Percentiles rank a stretch among this genome's conserved stretches.
Conservation (phyloP, 2,113 vertebrate genomes). For the Neomonachus schauinslandi region DNA sequence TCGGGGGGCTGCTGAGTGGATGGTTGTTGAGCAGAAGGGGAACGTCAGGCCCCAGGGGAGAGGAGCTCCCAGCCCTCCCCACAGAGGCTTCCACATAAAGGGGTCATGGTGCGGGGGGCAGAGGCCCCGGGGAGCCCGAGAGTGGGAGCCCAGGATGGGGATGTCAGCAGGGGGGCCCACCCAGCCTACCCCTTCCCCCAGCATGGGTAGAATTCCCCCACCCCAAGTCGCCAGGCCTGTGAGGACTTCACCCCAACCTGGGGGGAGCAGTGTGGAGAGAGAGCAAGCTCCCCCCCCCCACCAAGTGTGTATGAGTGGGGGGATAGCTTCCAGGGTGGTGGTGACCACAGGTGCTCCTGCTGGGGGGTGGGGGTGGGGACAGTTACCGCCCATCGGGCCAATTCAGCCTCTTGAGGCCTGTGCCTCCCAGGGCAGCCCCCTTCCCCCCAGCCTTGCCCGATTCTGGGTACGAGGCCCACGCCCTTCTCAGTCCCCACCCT, state of each 20-base stretch:
- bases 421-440: background rate
- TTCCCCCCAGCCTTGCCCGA: background rate
- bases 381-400: background rate
- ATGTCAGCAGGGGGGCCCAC: too few species aligned
- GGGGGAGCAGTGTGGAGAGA: background rate
- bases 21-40: background rate
- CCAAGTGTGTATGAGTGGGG: background rate
- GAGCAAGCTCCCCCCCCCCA: rapidly evolving
- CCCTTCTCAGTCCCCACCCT: background rate
- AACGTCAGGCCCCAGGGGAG: background rate
- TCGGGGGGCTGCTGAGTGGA: too few species aligned
- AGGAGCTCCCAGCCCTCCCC: background rate
- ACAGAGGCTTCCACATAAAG: background rate
- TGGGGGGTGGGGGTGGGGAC: too few species aligned
- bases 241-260: background rate
- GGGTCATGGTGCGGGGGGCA: rapidly evolving
- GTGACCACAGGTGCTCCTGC: background rate
- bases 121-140: rapidly evolving
- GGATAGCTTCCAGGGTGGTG: background rate
- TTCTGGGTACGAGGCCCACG: too few species aligned
- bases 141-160: background rate
- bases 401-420: background rate
- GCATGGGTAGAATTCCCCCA: background rate
- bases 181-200: background rate
- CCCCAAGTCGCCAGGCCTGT: background rate